phyloP scores from a whole-genome alignment of 2,797 vertebrate species.

The Brachyrhaphis roseni region DNA sequence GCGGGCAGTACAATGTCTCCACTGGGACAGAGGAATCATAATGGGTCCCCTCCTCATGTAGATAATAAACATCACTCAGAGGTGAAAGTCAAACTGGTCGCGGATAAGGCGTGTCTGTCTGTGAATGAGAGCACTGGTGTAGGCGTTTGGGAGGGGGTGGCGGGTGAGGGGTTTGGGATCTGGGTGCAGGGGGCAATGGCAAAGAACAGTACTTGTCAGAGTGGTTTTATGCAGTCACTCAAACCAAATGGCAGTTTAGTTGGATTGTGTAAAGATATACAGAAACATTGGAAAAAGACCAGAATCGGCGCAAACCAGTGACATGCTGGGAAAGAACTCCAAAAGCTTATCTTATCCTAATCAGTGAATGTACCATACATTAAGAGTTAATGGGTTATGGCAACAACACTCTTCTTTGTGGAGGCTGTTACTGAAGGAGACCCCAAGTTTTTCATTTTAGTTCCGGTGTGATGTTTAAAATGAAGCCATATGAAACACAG shows the following conservation, averaged over 20 bases:
- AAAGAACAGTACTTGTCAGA: conserved; percentile 43
- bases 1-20: conserved; percentile 66
- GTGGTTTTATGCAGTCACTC: conserved; percentile 49
- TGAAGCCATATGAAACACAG: not conserved
- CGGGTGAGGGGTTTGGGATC: not conserved
- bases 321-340: not conserved
- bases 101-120: conserved; percentile 23
- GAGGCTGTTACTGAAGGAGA: not conserved
- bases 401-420: not conserved
- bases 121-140: conserved; percentile 12
- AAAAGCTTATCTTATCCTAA: not conserved
- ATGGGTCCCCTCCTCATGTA: conserved; percentile 52
- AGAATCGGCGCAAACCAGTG: not conserved
- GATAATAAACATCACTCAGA: conserved; percentile 68
- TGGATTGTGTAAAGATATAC: conserved; percentile 12
- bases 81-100: conserved; percentile 58
- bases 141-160: conserved; percentile 12
- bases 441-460: not conserved
- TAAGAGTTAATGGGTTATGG: not conserved
- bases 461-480: not conserved
- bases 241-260: conserved; percentile 49
- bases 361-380: not conserved
- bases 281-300: not conserved
- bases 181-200: conserved; percentile 14
- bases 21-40: conserved; percentile 48